A percentile compares a stretch with the other conserved stretches of the same genome.
phyloP scores from a whole-genome alignment of 2,113 vertebrate genomes.

The Gobio gobio region DNA sequence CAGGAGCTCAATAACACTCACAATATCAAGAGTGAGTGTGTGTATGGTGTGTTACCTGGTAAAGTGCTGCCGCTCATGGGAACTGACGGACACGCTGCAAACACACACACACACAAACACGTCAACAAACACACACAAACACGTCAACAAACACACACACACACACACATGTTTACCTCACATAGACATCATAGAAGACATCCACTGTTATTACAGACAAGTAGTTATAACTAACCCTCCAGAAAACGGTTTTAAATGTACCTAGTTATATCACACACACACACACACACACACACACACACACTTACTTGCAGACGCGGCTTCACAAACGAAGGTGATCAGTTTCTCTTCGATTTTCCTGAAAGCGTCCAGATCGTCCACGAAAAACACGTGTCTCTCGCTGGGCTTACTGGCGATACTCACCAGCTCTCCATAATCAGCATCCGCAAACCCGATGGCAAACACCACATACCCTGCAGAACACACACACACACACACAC shows the following conservation, averaged over 20 bases:
- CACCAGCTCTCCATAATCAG: slow-evolving; percentile 92
- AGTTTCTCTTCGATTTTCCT: slow-evolving; percentile 96
- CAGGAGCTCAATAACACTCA: too few relatives aligned
- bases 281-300: too few relatives aligned
- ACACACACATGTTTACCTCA: neutral
- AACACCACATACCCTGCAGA: slow-evolving; percentile 90
- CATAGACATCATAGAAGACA: too few relatives aligned
- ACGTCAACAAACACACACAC: neutral
- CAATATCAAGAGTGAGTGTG: neutral
- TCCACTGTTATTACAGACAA: neutral
- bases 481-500: neutral
- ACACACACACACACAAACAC: slow-evolving; percentile 43
- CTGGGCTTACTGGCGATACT: slow-evolving; percentile 95
- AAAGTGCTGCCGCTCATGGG: slow-evolving; percentile 85
- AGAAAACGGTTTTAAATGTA: neutral
- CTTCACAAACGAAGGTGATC: slow-evolving; percentile 96
- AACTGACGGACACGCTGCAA: slow-evolving; percentile 88
- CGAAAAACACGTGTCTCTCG: slow-evolving; percentile 93
- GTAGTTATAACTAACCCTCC: neutral
- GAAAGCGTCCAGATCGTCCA: slow-evolving; percentile 96
- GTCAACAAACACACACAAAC: slow-evolving; percentile 6
- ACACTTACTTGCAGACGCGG: slow-evolving; percentile 92
- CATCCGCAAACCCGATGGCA: slow-evolving; percentile 94
- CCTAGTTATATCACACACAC: too few relatives aligned
- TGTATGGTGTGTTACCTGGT: slow-evolving; percentile 76